Base-by-base conservation (phyloP, 2,113 vertebrate genomes). In the Anhinga rufa region DNA sequence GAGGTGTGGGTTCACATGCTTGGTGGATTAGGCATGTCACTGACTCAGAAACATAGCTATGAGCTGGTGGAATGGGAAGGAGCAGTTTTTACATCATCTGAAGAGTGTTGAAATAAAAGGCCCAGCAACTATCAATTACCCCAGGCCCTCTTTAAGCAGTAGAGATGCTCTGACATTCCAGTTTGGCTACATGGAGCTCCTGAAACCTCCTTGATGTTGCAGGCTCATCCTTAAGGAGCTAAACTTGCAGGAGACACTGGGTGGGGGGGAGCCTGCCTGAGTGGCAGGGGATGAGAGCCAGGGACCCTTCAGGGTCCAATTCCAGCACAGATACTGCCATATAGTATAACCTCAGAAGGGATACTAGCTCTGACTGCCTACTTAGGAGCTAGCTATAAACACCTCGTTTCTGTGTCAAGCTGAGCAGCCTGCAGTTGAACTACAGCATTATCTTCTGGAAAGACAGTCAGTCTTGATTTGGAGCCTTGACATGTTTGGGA, bases 1-100 rank as follows among this genome's bases (percentile, higher is more conserved):
- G 74, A 90, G 76, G 40, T 81, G 90, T 89, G 78, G 89, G 34
- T 40, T 88, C 38, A 66, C 88, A 92, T 95, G 92, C 92, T 52
- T 93, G 91, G 61, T 26, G 60, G 42, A 92, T 96, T 78, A 95
- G 55, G 32, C 25, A 29, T 2, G 54, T 49, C 66, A 51, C 86
- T 92, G 96, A 94, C 90, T 95, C 94, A 95, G 40, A 78, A 75
- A 26, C 40, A 34, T 17, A 76, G 44, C 74, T 72, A 34, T 13
- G 66, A 87, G 75, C 82, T 84, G 64, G 26, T 65, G 24, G 55
- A 77, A 31, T 16, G 75, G 72, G 26, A 82, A 91, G 25, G 68
- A 57, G 48, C n/a, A 17, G 40, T 38, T 87, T 46, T 57, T 13
- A 62, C 82, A 66, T 82, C 82, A 78, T 7, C 65, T 55, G 10